Base-by-base conservation (phyloP, 2,113 vertebrate genomes). In the Eulemur macaco region DNA sequence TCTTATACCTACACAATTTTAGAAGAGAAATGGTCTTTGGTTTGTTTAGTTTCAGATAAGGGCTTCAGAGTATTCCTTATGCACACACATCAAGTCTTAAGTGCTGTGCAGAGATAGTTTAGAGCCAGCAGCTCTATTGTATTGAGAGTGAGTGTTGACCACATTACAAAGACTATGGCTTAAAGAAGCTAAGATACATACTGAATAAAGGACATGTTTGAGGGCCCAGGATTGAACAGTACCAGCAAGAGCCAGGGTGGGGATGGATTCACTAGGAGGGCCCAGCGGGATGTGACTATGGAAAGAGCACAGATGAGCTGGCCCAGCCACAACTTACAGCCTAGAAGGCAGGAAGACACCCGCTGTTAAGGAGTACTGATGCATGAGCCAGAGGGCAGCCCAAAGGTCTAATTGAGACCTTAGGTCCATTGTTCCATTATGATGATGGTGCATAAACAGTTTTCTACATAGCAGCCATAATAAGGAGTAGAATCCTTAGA, bases 51-150 rank as follows among this genome's bases (percentile, higher is more conserved):
- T 5, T 10, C n/a, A 52, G 29, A 88, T 4, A 52, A 6, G 12
- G 12, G 2, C 25, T 47, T 20, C 42, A 58, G 8, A 31, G 1
- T 60, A 34, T 52, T 63, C 23, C 11, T 56, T 1, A 5, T 45
- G 6, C 0, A 42, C 13, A 4, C 5, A 20, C 23, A 14, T 34
- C 52, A 39, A 45, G 11, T 29, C 21, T 39, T 85, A 27, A 52
- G 20, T 25, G 25, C 15, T 68, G 6, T 14, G 20, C 21, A 71
- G 58, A 87, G 47, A 86, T 2, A 63, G 13, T 56, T 20, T 10
- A 60, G 39, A 86, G 23, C 8, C 2, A 14, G 3, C 9, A 68
- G 17, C 0, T 73, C 10, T 47, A 5, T 20, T 45, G 0, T 52
- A 18, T 2, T 42, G 45, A 73, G 47, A 8, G 10, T 83, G 1